Evolutionary conservation across 2,113 vertebrate species (phyloP).

Genomic region (Neodon shergylaensis): DNA sequence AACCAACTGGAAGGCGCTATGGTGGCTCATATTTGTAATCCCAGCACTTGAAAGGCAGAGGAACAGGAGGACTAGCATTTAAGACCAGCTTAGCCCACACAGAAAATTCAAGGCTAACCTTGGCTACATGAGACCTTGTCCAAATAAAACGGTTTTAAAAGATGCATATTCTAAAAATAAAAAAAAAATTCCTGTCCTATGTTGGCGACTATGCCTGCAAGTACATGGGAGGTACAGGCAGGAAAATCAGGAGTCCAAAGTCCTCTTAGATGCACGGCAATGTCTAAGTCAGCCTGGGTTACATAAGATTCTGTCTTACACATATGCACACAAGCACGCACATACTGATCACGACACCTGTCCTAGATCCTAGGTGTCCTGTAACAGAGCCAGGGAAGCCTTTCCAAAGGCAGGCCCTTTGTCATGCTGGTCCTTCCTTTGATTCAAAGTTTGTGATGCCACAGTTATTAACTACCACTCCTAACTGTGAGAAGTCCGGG

Average conservation of each 20-base stretch:
- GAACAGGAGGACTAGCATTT: not conserved
- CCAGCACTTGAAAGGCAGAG: conserved; percentile 7
- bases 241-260: not conserved
- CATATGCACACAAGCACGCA: not conserved
- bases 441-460: not conserved
- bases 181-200: not conserved
- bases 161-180: not conserved
- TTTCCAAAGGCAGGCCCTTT: not conserved
- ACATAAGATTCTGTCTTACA: not conserved
- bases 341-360: not conserved
- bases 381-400: not conserved
- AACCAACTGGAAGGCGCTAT: not conserved
- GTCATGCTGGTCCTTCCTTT: not conserved
- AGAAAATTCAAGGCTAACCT: not conserved
- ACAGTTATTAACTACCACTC: not conserved
- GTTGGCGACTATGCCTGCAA: not conserved
- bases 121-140: not conserved
- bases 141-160: not conserved
- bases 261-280: not conserved
- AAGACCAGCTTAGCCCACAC: not conserved
- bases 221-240: not conserved
- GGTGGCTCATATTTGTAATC: not conserved
- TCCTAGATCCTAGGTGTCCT: not conserved
- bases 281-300: not conserved
- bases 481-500: not conserved